Conservation (phyloP, 1,140 invertebrate species). For the Diuraphis noxia region DNA sequence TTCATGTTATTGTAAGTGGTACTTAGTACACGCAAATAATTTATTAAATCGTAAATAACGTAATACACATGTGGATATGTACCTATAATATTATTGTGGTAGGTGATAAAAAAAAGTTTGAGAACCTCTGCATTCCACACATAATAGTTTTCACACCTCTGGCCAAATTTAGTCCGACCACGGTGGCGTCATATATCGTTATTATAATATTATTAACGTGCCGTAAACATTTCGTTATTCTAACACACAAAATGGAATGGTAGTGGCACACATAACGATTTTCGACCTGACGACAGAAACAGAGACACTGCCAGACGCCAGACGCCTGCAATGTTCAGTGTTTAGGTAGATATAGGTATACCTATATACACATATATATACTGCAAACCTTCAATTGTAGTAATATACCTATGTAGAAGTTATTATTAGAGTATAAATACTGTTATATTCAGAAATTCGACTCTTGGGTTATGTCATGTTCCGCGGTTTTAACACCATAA, state of each 20-base stretch:
- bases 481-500: background rate
- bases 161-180: background rate
- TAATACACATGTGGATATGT: background rate
- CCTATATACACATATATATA: background rate
- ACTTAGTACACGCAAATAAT: background rate
- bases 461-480: background rate
- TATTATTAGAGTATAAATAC: conserved; percentile 5
- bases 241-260: background rate
- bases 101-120: background rate
- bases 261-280: background rate
- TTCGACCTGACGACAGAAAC: background rate
- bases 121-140: background rate
- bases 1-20: background rate
- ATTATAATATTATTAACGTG: conserved; percentile 11
- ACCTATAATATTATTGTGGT: background rate
- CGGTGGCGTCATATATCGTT: background rate
- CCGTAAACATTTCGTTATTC: background rate
- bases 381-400: background rate
- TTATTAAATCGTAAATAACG: background rate
- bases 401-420: background rate
- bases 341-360: background rate
- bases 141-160: background rate
- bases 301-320: background rate
- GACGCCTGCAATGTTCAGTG: no score
- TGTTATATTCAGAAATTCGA: conserved; percentile 5